Evolutionary conservation across 2,113 vertebrate species (phyloP).

Genomic region (Oryzias melastigma): DNA sequence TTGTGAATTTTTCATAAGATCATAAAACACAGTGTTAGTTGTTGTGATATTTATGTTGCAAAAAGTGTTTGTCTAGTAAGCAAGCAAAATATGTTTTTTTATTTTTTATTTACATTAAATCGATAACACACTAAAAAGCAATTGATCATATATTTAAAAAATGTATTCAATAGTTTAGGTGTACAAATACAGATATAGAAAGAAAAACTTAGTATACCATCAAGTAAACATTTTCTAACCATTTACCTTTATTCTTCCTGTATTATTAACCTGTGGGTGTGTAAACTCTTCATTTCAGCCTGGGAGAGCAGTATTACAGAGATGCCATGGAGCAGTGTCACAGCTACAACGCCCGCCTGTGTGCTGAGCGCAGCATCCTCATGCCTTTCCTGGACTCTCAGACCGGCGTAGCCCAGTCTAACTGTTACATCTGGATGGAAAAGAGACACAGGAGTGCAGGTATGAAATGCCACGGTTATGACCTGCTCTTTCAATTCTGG

Average conservation of each 20-base stretch:
- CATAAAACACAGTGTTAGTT: too few species aligned
- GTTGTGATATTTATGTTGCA: too few species aligned
- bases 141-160: too few species aligned
- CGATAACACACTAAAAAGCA: too few species aligned
- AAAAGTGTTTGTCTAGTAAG: too few species aligned
- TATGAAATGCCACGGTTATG: conserved; percentile 30
- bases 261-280: conserved; percentile 25
- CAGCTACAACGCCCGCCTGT: conserved; percentile 93
- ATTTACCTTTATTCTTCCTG: not conserved
- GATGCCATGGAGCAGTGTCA: conserved; percentile 99
- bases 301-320: conserved; percentile 95
- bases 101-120: too few species aligned
- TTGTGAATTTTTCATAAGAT: too few species aligned
- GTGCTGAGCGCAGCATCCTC: conserved; percentile 92
- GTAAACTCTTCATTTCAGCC: conserved; percentile 67
- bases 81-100: too few species aligned
- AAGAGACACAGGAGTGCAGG: conserved; percentile 94
- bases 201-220: too few species aligned
- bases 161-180: too few species aligned
- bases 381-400: conserved; percentile 97
- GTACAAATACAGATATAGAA: too few species aligned
- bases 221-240: too few species aligned
- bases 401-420: conserved; percentile 96
- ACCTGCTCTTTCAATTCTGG: not conserved
- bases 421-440: conserved; percentile 99